These are phyloP conservation scores for Galaxias olidus DNA, from an alignment of 2,797 vertebrate species.

Conservation along the genomic window DNA sequence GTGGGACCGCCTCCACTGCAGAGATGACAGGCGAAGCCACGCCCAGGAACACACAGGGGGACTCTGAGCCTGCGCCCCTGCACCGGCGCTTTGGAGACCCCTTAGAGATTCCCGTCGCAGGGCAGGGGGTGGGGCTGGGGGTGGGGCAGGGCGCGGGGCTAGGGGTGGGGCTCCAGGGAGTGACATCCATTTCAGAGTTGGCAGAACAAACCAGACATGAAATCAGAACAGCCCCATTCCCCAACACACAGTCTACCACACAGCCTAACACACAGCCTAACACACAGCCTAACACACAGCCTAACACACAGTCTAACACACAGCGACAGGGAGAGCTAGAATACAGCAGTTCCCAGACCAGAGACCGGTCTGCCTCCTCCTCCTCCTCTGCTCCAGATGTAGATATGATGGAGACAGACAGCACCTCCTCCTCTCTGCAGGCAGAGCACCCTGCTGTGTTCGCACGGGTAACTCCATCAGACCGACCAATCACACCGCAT, in stretches of 20 bases:
- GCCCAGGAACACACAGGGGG: constrained; percentile 80
- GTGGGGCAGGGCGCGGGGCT: constrained; percentile 61
- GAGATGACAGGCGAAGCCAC: constrained; percentile 77
- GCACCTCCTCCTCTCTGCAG: too few relatives aligned
- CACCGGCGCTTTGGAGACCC: constrained; percentile 90
- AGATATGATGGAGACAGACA: too few relatives aligned
- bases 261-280: constrained; percentile 25
- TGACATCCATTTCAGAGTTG: constrained; percentile 84
- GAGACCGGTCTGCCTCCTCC: too few relatives aligned
- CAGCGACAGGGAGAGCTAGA: constrained; percentile 48
- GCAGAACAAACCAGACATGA: constrained; percentile 69
- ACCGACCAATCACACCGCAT: constrained; percentile 22
- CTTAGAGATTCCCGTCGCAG: constrained; percentile 85
- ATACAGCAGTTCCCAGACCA: too few relatives aligned
- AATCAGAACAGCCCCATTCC: constrained; percentile 48
- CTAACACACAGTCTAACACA: too few relatives aligned
- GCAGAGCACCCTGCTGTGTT: constrained; percentile 71
- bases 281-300: too few relatives aligned
- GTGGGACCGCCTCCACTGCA: constrained; percentile 79
- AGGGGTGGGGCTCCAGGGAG: constrained; percentile 83
- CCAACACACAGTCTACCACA: constrained; percentile 40
- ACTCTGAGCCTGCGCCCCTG: constrained; percentile 84
- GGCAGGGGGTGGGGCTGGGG: constrained; percentile 31
- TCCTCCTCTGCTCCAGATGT: too few relatives aligned
- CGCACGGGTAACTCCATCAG: constrained; percentile 29